Evolutionary conservation across 2,797 vertebrate species (phyloP).

Genomic region (Lophius americanus): DNA sequence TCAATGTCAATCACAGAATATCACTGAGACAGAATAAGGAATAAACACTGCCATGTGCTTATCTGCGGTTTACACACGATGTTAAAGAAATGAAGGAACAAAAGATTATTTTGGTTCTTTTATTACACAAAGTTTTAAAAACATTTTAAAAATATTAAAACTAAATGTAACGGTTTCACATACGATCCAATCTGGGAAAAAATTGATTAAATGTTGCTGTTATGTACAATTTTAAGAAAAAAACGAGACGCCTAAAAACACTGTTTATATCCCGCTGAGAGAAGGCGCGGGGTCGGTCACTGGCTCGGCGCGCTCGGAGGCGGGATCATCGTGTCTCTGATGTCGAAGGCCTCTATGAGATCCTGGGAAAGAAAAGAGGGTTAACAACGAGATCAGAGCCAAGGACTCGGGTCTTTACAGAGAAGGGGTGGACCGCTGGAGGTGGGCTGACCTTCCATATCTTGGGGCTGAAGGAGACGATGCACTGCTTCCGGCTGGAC

Average conservation of each 20-base stretch:
- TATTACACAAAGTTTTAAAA: constrained; percentile 54
- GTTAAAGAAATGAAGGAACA: constrained; percentile 5
- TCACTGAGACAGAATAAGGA: not conserved
- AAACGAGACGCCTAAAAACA: constrained; percentile 20
- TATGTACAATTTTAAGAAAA: constrained; percentile 6
- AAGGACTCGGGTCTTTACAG: not conserved
- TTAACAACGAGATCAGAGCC: not conserved
- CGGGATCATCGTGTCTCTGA: constrained; percentile 76
- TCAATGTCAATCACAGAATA: not conserved
- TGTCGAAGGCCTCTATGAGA: constrained; percentile 77
- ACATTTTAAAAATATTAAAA: constrained; percentile 18
- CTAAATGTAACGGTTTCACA: constrained; percentile 2
- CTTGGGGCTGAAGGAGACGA: constrained; percentile 75
- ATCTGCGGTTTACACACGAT: not conserved
- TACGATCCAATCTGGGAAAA: not conserved
- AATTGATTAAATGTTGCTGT: not conserved
- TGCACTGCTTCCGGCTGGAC: constrained; percentile 74
- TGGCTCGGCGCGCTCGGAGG: constrained; percentile 37
- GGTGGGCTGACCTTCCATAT: constrained; percentile 76
- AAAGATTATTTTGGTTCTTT: constrained; percentile 5
- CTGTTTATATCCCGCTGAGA: not conserved
- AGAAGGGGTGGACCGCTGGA: too few species aligned
- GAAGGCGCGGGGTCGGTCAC: constrained; percentile 28
- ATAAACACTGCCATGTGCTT: not conserved
- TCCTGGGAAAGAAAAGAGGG: constrained; percentile 62